phyloP scores from a whole-genome alignment of 2,797 vertebrate species.

The Sarcoramphus papa region DNA sequence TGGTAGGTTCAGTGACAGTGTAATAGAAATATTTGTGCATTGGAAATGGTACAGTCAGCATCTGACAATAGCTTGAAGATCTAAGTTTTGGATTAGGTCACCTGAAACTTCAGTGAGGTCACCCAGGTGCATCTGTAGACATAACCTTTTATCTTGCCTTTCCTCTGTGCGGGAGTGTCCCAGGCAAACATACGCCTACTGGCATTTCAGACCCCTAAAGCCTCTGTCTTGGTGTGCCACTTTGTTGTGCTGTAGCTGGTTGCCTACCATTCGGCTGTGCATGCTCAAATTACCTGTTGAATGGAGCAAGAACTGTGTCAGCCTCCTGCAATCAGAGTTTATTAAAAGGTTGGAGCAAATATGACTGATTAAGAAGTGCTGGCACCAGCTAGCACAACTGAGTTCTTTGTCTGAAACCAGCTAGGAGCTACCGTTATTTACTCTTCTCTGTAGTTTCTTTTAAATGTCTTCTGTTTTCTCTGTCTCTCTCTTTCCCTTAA shows the following conservation, averaged over 20 bases:
- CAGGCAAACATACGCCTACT: not conserved
- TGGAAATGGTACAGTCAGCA: not conserved
- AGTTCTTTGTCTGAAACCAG: not conserved
- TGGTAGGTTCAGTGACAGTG: not conserved
- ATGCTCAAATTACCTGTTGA: not conserved
- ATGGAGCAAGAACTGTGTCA: not conserved
- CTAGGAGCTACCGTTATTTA: not conserved
- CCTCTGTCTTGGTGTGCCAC: not conserved
- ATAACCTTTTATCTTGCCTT: not conserved
- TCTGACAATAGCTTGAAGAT: not conserved
- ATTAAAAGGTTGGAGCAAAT: not conserved
- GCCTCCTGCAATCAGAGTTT: not conserved
- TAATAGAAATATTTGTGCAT: not conserved
- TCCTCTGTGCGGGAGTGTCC: not conserved
- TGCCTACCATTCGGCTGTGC: not conserved
- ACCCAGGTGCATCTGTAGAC: rapidly evolving
- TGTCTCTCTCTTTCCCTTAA: not conserved
- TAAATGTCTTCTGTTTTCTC: not conserved
- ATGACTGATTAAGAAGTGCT: not conserved
- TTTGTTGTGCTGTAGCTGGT: not conserved
- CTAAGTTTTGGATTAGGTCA: not conserved
- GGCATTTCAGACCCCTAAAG: not conserved
- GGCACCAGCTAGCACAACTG: not conserved
- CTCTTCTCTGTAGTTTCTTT: not conserved
- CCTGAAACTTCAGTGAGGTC: not conserved